Evolutionary conservation across 2,888 invertebrate species (phyloP).

Genomic region (Drosophila pseudotalamancana): DNA sequence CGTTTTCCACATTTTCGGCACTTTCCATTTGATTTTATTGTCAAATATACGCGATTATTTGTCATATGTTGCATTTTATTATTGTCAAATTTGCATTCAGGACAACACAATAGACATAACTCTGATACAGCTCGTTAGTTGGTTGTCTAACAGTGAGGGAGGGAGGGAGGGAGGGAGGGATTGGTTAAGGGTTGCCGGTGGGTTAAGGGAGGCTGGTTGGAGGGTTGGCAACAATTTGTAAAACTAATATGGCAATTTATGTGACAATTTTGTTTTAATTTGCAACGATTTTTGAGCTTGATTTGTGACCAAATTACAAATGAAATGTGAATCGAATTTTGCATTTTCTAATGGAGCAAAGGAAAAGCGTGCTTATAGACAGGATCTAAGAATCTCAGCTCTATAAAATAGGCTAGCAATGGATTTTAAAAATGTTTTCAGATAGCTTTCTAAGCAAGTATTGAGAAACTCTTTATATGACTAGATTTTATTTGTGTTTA

Average conservation of each 20-base stretch:
- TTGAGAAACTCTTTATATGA: too few species aligned
- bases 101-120: slow-evolving; percentile 11
- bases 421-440: too few species aligned
- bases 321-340: slow-evolving; percentile 13
- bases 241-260: slow-evolving; percentile 65
- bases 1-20: slow-evolving; percentile 40
- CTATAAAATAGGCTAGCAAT: too few species aligned
- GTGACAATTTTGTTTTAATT: slow-evolving; percentile 60
- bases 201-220: not conserved
- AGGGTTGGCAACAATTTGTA: slow-evolving; percentile 41
- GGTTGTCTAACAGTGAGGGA: slow-evolving; percentile 45
- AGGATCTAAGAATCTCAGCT: too few species aligned
- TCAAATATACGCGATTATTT: slow-evolving; percentile 76
- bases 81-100: slow-evolving; percentile 73
- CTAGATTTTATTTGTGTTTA: too few species aligned
- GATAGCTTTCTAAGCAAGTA: too few species aligned
- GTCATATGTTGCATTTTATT: slow-evolving; percentile 79
- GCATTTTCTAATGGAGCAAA: not conserved
- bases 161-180: not conserved
- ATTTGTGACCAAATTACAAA: slow-evolving; percentile 17
- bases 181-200: slow-evolving; percentile 6
- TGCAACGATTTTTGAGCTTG: slow-evolving; percentile 25
- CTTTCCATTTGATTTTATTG: slow-evolving; percentile 68
- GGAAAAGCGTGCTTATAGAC: too few species aligned
- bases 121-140: slow-evolving; percentile 61